Evolutionary conservation across 2,113 vertebrate genomes (phyloP).

Genomic region (Zosterops japonicus): DNA sequence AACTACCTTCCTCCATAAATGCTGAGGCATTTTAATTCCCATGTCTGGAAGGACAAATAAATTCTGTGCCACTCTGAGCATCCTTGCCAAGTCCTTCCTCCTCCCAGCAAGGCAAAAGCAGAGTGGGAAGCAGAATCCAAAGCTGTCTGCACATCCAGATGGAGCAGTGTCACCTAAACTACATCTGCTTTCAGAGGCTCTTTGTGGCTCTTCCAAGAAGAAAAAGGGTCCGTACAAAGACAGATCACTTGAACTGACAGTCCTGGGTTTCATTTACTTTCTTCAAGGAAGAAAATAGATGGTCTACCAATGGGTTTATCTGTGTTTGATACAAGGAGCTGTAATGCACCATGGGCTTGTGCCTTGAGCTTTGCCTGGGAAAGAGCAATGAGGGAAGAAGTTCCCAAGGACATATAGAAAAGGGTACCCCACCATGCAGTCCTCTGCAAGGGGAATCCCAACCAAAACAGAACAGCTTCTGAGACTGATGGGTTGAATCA

Average conservation of each 20-base stretch:
- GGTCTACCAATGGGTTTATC: neutral
- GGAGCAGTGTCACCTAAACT: neutral
- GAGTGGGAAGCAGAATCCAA: neutral
- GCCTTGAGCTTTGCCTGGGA: neutral
- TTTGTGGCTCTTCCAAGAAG: neutral
- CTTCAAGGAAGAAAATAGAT: neutral
- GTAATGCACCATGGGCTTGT: fast-evolving
- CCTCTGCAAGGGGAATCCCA: neutral
- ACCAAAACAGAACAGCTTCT: neutral
- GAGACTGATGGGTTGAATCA: neutral
- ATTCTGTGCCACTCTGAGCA: neutral
- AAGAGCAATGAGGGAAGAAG: neutral
- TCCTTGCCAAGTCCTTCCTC: neutral
- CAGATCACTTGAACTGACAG: neutral
- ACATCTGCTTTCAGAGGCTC: neutral
- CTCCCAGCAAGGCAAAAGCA: neutral
- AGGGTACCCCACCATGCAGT: neutral
- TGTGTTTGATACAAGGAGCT: fast-evolving
- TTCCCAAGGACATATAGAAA: fast-evolving
- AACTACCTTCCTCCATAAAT: neutral
- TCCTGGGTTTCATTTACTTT: neutral
- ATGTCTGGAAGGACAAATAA: neutral
- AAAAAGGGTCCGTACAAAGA: fast-evolving
- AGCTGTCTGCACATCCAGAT: neutral
- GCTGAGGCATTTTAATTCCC: neutral